Evolutionary conservation across 35 echinoderm and acorn worm species (phyloP).

Genomic region (Patiria miniata): DNA sequence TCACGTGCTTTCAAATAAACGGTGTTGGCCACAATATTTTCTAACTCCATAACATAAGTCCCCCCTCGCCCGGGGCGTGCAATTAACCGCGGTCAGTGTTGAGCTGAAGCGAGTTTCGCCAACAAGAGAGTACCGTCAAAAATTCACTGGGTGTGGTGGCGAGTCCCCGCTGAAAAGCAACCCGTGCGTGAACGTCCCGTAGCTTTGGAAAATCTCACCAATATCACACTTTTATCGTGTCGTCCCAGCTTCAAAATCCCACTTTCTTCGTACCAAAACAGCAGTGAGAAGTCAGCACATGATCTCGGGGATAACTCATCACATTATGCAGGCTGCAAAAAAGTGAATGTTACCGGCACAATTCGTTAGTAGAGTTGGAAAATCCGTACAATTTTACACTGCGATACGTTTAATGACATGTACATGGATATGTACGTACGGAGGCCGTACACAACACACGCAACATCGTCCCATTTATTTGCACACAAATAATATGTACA

Average conservation of each 20-base stretch:
- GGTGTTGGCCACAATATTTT: constrained; percentile 99
- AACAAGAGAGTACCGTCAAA: neutral
- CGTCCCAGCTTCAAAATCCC: neutral
- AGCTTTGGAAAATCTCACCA: neutral
- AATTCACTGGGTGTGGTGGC: constrained; percentile 25
- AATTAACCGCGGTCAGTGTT: constrained; percentile 13
- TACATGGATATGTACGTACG: neutral
- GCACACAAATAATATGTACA: neutral
- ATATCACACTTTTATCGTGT: neutral
- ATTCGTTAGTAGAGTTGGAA: neutral
- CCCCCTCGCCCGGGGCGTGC: constrained; percentile 12
- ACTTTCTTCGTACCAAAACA: neutral
- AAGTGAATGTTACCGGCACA: neutral
- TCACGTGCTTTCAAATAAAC: constrained; percentile 98
- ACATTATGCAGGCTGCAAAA: neutral
- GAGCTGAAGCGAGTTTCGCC: neutral
- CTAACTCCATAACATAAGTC: constrained; percentile 90
- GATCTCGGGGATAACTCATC: neutral
- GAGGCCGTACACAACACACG: too few relatives aligned
- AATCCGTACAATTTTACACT: constrained; percentile 1
- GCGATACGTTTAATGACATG: neutral
- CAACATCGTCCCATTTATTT: neutral
- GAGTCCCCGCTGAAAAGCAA: neutral
- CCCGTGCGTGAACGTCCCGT: neutral
- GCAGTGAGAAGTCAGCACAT: neutral